Base-by-base conservation (phyloP, 2,113 vertebrate genomes). In the Xiphophorus maculatus region DNA sequence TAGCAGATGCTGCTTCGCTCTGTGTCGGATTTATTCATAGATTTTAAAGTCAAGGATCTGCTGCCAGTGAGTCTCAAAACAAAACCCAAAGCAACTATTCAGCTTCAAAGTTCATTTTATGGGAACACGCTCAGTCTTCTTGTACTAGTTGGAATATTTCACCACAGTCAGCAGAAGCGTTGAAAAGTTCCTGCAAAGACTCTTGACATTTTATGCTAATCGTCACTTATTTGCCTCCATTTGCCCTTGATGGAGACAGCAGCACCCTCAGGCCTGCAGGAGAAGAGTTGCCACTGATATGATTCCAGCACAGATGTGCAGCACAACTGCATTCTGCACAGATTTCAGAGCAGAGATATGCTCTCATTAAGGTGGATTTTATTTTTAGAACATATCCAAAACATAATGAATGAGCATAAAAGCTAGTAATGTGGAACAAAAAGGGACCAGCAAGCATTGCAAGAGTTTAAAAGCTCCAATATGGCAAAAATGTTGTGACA, bases 171-270 rank as follows among this genome's bases (percentile, higher is more conserved):
- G 62, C 33, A 70, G 51, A 0, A 51, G 22, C n/a, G 48, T 71
- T 40, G 61, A 3, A 32, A 75, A 73, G 82, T 71, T 30, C 40
- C 65, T 5, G 69, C 71, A 66, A 66, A 69, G 60, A 27, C 66
- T 70, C 77, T 67, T 73, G 76, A 81, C 72, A 63, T 65, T 79
- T 83, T 75, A 83, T 81, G 82, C 81, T 87, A 87, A 87, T 89
- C 73, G 37, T 28, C 51, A 30, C 64, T 76, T 82, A 73, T 87
- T 82, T 80, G 76, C 71, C 63, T 62, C 66, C 54, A 40, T 87
- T 84, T 33, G 67, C 32, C 85, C 81, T 89, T 81, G 80, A 73
- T 76, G 84, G 76, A 79, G 78, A 80, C 87, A 76, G 79, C 78
- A 77, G 78, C 78, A 80, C 29, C 77, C 88, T 69, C 48, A 37